A percentile compares a stretch with the other conserved stretches of the same genome.
Evolutionary conservation across 2,888 invertebrate species (phyloP).

Genomic region (Adineta ricciae): DNA sequence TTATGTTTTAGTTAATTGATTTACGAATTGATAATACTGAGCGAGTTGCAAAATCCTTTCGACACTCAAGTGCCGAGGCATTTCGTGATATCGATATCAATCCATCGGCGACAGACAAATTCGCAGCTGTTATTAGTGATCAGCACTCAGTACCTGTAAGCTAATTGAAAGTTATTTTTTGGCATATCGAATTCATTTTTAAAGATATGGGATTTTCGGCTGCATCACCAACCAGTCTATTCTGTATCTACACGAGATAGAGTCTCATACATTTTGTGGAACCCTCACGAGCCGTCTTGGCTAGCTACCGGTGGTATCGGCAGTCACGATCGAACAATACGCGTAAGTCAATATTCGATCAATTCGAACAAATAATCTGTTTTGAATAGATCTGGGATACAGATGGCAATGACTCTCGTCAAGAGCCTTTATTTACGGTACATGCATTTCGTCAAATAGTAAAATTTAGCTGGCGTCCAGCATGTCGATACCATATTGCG

Average conservation of each 20-base stretch:
- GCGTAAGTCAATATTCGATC: neutral
- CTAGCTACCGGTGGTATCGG: neutral
- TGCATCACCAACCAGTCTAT: neutral
- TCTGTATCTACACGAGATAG: neutral
- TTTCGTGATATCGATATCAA: neutral
- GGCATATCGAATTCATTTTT: neutral
- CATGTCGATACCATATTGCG: neutral
- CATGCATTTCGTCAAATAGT: neutral
- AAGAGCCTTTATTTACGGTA: neutral
- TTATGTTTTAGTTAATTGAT: neutral
- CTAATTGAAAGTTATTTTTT: no score
- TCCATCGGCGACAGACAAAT: neutral
- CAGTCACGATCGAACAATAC: neutral
- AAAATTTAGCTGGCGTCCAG: neutral
- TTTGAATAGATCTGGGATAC: neutral
- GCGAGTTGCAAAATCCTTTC: neutral
- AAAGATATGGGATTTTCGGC: conserved; percentile 13
- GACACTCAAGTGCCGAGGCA: neutral
- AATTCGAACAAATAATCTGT: neutral
- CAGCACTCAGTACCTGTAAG: neutral
- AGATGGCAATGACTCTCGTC: neutral
- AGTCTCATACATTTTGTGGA: neutral
- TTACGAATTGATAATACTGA: neutral
- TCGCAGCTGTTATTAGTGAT: neutral
- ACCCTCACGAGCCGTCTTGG: neutral